phyloP scores from a whole-genome alignment of 2,113 vertebrate species.

The Promerops cafer region DNA sequence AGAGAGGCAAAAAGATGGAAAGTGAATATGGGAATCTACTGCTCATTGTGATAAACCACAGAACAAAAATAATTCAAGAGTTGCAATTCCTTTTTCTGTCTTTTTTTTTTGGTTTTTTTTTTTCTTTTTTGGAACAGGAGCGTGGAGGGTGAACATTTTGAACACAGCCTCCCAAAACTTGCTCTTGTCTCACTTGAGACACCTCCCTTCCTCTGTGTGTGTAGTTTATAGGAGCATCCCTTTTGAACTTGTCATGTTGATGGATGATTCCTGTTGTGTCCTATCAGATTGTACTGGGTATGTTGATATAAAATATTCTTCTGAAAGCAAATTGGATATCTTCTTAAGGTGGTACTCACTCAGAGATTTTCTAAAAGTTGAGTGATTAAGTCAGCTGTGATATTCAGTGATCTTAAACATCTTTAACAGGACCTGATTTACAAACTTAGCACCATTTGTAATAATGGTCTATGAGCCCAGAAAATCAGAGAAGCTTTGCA shows the following conservation, averaged over 20 bases:
- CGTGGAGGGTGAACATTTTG: not conserved
- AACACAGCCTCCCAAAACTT: not conserved
- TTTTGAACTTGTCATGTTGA: constrained; percentile 54
- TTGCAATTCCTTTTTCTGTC: not conserved
- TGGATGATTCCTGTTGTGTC: constrained; percentile 31
- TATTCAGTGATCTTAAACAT: not conserved
- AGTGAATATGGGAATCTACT: not conserved
- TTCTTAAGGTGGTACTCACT: not conserved
- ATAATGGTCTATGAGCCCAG: not conserved
- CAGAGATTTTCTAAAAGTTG: not conserved
- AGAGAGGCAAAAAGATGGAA: not conserved
- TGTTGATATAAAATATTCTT: not conserved
- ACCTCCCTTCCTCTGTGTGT: not conserved
- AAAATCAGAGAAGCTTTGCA: not conserved
- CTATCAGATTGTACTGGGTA: not conserved
- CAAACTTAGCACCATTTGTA: not conserved
- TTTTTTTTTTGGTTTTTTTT: accelerated
- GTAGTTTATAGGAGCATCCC: not conserved
- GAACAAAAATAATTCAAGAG: not conserved
- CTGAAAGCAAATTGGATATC: not conserved
- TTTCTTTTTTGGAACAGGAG: not conserved
- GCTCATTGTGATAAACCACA: not conserved
- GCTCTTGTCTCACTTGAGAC: not conserved
- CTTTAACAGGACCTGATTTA: not conserved
- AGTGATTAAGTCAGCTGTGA: not conserved